phyloP scores from a whole-genome alignment of 35 echinoderm and acorn worm genomes.

The Acanthaster planci region DNA sequence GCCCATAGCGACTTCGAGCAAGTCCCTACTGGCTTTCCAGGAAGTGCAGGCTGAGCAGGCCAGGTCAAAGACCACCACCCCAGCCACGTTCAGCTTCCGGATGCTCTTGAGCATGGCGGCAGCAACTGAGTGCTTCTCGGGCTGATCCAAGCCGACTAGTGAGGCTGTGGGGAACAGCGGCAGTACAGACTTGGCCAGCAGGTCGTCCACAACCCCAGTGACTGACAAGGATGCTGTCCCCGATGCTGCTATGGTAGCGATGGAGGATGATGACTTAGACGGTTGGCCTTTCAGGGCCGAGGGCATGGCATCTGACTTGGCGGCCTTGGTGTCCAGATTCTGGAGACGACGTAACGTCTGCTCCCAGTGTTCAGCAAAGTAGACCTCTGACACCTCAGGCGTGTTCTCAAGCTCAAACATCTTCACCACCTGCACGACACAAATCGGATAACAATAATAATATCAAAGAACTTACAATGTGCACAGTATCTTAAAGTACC shows the following conservation, averaged over 20 bases:
- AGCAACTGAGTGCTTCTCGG: neutral
- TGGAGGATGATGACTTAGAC: conserved; percentile 5
- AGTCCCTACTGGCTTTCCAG: conserved; percentile 62
- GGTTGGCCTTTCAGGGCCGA: neutral
- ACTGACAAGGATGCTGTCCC: conserved; percentile 78
- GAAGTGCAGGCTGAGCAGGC: conserved; percentile 71
- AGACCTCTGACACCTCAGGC: conserved; percentile 80
- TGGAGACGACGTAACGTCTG: conserved; percentile 62
- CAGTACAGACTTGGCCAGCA: conserved; percentile 57
- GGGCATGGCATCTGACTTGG: conserved; percentile 30
- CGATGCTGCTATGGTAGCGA: conserved; percentile 77
- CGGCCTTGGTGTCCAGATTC: conserved; percentile 40
- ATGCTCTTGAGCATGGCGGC: conserved; percentile 46
- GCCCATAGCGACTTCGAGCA: conserved; percentile 66
- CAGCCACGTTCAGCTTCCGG: conserved; percentile 42
- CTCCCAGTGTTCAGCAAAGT: conserved; percentile 81
- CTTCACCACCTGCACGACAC: conserved; percentile 76
- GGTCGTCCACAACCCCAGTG: conserved; percentile 68
- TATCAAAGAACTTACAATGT: neutral
- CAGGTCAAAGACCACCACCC: conserved; percentile 84
- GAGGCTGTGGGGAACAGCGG: conserved; percentile 46
- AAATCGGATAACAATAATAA: neutral
- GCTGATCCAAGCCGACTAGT: neutral
- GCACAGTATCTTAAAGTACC: neutral
- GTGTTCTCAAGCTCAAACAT: conserved; percentile 88